Conservation (phyloP, 2,888 invertebrate species). For the Tetragonula carbonaria region DNA sequence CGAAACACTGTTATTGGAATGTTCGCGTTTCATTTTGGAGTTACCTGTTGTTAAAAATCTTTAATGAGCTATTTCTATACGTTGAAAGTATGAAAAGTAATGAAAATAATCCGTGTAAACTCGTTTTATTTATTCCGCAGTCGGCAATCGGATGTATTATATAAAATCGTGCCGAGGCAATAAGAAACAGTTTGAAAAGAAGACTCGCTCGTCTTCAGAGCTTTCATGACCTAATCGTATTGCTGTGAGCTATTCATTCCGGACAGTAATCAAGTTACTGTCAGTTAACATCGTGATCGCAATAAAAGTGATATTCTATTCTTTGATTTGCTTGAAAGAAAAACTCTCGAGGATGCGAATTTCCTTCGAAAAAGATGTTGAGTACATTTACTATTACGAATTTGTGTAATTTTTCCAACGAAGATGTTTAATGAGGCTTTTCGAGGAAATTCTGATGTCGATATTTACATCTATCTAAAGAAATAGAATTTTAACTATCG, state of each 20-base stretch:
- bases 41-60: not conserved
- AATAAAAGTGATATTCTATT: not conserved
- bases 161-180: not conserved
- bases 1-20: not conserved
- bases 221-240: slow-evolving; percentile 19
- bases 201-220: slow-evolving; percentile 2
- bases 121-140: not conserved
- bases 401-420: not conserved
- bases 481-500: not conserved
- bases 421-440: not conserved
- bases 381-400: not conserved
- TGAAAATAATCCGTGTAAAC: not conserved
- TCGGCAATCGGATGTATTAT: not conserved
- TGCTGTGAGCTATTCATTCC: slow-evolving; percentile 15
- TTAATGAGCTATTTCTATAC: not conserved
- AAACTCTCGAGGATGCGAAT: not conserved
- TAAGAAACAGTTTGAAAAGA: slow-evolving; percentile 11
- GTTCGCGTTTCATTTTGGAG: not conserved
- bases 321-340: not conserved
- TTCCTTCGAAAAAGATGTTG: not conserved
- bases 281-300: not conserved
- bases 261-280: slow-evolving; percentile 13
- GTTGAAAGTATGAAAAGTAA: too few species aligned
- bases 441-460: not conserved
- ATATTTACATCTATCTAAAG: not conserved